Percentiles rank a stretch among this genome's conserved stretches.
These are phyloP conservation scores for Caenorhabditis parvicauda DNA, from an alignment of 2,888 invertebrate species.

Conservation along the genomic window DNA sequence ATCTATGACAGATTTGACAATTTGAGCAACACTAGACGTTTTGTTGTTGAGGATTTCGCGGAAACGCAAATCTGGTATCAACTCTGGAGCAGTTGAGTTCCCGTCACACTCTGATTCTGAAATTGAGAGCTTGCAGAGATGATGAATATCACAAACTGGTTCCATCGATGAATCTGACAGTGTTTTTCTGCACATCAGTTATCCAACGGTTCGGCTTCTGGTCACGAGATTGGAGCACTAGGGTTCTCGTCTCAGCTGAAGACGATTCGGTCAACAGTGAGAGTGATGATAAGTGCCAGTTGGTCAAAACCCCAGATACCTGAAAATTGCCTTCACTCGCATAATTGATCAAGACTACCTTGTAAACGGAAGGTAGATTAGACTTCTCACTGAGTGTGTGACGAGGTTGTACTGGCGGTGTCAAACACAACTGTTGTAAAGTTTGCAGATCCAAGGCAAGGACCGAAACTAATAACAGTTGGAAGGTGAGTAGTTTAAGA, in stretches of 20 bases:
- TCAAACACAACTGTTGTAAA: no score
- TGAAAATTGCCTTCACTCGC: no score
- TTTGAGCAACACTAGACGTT: conserved; percentile 3
- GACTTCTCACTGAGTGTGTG: no score
- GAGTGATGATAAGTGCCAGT: neutral
- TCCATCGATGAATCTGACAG: conserved; percentile 6
- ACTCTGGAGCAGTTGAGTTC: conserved; percentile 1
- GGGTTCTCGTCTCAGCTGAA: conserved; percentile 2
- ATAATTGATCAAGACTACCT: no score
- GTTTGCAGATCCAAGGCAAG: no score
- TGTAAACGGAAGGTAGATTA: no score
- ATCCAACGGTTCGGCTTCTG: conserved; percentile 12
- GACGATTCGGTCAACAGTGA: conserved; percentile 9
- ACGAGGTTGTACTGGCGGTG: no score
- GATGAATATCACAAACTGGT: conserved; percentile 6
- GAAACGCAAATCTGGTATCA: conserved; percentile 8
- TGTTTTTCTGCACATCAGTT: neutral
- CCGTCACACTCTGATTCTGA: conserved; percentile 15
- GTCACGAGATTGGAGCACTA: conserved; percentile 4
- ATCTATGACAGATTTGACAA: conserved; percentile 9
- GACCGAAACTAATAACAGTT: no score
- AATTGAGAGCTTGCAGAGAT: neutral
- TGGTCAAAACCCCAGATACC: conserved; percentile 10
- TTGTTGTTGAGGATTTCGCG: conserved; percentile 4
- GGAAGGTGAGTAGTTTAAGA: no score